phyloP scores from a whole-genome alignment of 2,888 invertebrate genomes.

The Sinotaia quadrata region DNA sequence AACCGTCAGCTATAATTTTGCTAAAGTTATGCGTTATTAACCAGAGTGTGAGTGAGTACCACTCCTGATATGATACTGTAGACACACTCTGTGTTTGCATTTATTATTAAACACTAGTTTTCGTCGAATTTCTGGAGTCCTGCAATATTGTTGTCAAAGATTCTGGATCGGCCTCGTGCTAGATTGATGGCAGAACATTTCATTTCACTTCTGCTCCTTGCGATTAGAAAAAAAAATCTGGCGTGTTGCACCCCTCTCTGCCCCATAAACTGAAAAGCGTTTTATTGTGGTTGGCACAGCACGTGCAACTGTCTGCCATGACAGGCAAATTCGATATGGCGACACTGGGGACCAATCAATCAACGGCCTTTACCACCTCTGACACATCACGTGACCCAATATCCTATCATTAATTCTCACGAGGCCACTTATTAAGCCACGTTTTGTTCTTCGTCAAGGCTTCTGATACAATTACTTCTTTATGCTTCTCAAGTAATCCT shows the following conservation, averaged over 20 bases:
- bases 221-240: neutral
- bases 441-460: slow-evolving; percentile 41
- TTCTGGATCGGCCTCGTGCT: no score
- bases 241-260: neutral
- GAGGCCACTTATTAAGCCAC: slow-evolving; percentile 46
- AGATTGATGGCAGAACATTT: no score
- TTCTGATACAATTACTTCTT: slow-evolving; percentile 35
- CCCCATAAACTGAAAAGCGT: slow-evolving; percentile 25
- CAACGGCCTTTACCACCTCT: slow-evolving; percentile 40
- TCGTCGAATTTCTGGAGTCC: no score
- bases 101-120: no score
- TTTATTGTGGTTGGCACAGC: slow-evolving; percentile 24
- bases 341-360: slow-evolving; percentile 42
- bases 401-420: slow-evolving; percentile 47
- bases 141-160: no score
- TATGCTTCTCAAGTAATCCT: neutral
- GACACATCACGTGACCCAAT: slow-evolving; percentile 42
- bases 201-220: no score
- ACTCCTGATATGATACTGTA: no score
- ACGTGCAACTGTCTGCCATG: slow-evolving; percentile 29
- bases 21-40: no score
- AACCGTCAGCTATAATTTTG: no score
- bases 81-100: no score
- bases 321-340: slow-evolving; percentile 43
- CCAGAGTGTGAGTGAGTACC: no score